Base-by-base conservation (phyloP, 2,888 invertebrate genomes). In the Drosophila diplacantha region DNA sequence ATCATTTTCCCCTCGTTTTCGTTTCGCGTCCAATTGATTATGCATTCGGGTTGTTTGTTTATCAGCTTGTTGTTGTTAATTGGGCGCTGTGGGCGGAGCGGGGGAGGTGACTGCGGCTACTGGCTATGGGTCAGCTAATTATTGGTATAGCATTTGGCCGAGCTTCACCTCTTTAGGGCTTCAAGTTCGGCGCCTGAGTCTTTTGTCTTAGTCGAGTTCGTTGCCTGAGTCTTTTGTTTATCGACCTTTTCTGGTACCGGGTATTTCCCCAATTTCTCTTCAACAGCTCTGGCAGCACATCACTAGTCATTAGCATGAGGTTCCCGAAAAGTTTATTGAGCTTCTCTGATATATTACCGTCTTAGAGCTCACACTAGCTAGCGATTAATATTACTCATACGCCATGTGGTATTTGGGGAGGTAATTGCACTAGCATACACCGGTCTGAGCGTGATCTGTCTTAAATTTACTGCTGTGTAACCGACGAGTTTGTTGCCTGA, bases 21-120 rank as follows among this genome's bases (percentile, higher is more conserved):
- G 34, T 62, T 60, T 67, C 56, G 41, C 49, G 22, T 60, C 61
- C 69, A 63, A 67, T 73, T 73, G 73, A 81, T 77, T 81, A 77
- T 77, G 77, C 67, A 76, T 74, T 74, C 71, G 69, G 62, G 52
- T 71, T 35, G 63, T 60, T 38, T 66, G 69, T 67, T 75, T 73
- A 81, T 71, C 71, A 51, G 57, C 50, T 66, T 41, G 50, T 47
- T 53, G 57, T 49, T 66, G 44, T 57, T 66, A 67, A 66, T 66
- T 66, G 65, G 66, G 22, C n/a, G 44, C 32, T 26, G 26, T 20
- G 31, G 57, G 57, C 57, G 44, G 32, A 38, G 31, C 46, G 55
- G 34, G 38, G 66, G 66, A 34, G 64, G 43, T 26, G 20, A 31
- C 34, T 50, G 31, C 22, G 12, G 62, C 62, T 62, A 65, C 66